phyloP scores from a whole-genome alignment of 2,113 vertebrate genomes.

The Aptenodytes forsteri region DNA sequence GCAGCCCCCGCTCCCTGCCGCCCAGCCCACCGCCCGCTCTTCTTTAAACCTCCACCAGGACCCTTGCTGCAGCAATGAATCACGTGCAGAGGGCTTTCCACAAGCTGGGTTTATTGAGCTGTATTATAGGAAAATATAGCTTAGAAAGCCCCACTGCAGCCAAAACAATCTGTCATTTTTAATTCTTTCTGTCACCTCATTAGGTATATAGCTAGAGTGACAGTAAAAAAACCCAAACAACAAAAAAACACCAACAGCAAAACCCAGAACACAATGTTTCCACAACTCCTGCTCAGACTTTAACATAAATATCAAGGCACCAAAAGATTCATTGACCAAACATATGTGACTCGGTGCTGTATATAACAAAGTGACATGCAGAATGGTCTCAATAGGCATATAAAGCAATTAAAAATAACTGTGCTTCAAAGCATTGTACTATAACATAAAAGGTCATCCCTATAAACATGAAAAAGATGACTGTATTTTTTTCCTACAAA shows the following conservation, averaged over 20 bases:
- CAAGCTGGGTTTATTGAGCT: slow-evolving; percentile 67
- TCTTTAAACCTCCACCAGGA: background rate
- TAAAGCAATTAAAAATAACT: slow-evolving; percentile 78
- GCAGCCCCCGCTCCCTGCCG: background rate
- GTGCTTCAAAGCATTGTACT: slow-evolving; percentile 62
- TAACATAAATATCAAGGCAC: slow-evolving; percentile 60
- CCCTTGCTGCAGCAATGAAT: slow-evolving; percentile 36
- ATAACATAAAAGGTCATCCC: slow-evolving; percentile 66
- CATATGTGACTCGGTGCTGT: slow-evolving; percentile 54
- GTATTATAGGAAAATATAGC: slow-evolving; percentile 58
- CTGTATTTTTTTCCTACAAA: slow-evolving; percentile 42
- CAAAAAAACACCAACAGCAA: background rate
- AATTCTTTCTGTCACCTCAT: slow-evolving; percentile 78
- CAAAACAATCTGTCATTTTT: slow-evolving; percentile 77
- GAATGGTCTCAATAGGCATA: slow-evolving; percentile 64
- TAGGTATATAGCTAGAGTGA: slow-evolving; percentile 60
- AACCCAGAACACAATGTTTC: slow-evolving; percentile 14
- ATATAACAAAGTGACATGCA: slow-evolving; percentile 59
- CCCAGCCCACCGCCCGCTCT: background rate
- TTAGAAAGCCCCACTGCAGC: slow-evolving; percentile 64
- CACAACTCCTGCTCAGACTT: slow-evolving; percentile 21
- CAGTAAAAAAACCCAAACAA: slow-evolving; percentile 7
- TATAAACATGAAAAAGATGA: slow-evolving; percentile 68
- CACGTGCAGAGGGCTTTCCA: slow-evolving; percentile 54
- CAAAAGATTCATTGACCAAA: slow-evolving; percentile 72